Evolutionary conservation across 2,888 invertebrate species (phyloP).

Genomic region (Sinhomidia bicolor): DNA sequence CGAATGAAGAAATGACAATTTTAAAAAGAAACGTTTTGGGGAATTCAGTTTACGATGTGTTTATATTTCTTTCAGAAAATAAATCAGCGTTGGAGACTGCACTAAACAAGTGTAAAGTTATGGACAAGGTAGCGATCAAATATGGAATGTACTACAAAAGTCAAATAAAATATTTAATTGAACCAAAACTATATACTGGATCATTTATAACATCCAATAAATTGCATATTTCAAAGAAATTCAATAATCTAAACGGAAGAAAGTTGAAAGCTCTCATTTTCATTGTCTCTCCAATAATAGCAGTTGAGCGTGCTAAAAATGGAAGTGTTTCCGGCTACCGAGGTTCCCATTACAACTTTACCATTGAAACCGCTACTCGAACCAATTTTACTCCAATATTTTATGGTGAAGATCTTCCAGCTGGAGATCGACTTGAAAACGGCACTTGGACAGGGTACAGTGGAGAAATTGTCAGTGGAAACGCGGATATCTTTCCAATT

Average conservation of each 20-base stretch:
- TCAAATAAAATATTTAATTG: conserved; percentile 1
- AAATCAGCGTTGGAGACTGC: not conserved
- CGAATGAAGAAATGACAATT: not conserved
- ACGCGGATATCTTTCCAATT: conserved; percentile 43
- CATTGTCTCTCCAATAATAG: not conserved
- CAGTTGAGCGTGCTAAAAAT: not conserved
- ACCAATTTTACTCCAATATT: conserved; percentile 21
- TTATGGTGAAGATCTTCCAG: not conserved
- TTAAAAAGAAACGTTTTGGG: not conserved
- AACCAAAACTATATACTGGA: conserved; percentile 13
- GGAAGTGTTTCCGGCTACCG: not conserved
- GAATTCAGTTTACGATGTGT: conserved; percentile 40
- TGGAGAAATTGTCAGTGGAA: conserved; percentile 44
- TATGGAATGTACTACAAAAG: conserved; percentile 21
- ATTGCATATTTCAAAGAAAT: not conserved
- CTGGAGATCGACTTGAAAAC: conserved; percentile 52
- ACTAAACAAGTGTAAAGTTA: not conserved
- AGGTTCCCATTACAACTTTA: conserved; percentile 42
- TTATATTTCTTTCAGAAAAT: not conserved
- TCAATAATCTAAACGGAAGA: conserved; percentile 27
- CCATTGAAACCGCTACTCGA: not conserved
- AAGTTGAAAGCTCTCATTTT: not conserved
- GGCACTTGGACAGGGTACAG: conserved; percentile 66
- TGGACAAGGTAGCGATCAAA: not conserved
- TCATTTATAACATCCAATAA: not conserved